Conservation (phyloP, 2,888 invertebrate species). For the Helleia helle region DNA sequence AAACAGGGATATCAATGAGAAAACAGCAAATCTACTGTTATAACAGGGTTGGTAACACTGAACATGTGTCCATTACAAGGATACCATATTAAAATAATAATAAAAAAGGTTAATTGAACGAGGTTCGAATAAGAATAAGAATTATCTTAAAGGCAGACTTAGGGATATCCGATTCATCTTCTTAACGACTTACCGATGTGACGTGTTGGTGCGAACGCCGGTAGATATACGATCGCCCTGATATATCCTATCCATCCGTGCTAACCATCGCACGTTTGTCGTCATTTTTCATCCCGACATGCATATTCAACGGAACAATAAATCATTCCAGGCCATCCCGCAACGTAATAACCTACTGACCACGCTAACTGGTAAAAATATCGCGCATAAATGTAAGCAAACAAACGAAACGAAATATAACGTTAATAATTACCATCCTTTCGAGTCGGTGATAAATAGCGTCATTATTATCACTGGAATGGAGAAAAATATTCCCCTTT, state of each 20-base stretch:
- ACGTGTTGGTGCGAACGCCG: slow-evolving; percentile 29
- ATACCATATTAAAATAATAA: too few relatives aligned
- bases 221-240: slow-evolving; percentile 14
- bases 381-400: slow-evolving; percentile 53
- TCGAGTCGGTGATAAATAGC: slow-evolving; percentile 67
- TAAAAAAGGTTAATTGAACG: slow-evolving; percentile 4
- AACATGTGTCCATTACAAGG: too few relatives aligned
- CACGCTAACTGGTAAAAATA: slow-evolving; percentile 53
- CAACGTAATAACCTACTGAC: slow-evolving; percentile 59
- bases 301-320: slow-evolving; percentile 70
- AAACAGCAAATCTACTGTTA: too few relatives aligned
- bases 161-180: slow-evolving; percentile 58
- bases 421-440: slow-evolving; percentile 69
- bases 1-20: too few relatives aligned
- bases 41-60: too few relatives aligned
- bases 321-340: slow-evolving; percentile 59
- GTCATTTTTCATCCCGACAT: slow-evolving; percentile 71
- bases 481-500: slow-evolving; percentile 60
- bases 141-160: slow-evolving; percentile 46
- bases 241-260: slow-evolving; percentile 30
- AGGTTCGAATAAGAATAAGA: slow-evolving; percentile 9
- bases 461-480: slow-evolving; percentile 64
- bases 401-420: slow-evolving; percentile 63
- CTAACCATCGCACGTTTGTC: slow-evolving; percentile 48
- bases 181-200: slow-evolving; percentile 59